A percentile compares a stretch with the other conserved stretches of the same genome.
Conservation (phyloP, 37 sponge, comb jelly and placozoan genomes). For the Beroe ovata region DNA sequence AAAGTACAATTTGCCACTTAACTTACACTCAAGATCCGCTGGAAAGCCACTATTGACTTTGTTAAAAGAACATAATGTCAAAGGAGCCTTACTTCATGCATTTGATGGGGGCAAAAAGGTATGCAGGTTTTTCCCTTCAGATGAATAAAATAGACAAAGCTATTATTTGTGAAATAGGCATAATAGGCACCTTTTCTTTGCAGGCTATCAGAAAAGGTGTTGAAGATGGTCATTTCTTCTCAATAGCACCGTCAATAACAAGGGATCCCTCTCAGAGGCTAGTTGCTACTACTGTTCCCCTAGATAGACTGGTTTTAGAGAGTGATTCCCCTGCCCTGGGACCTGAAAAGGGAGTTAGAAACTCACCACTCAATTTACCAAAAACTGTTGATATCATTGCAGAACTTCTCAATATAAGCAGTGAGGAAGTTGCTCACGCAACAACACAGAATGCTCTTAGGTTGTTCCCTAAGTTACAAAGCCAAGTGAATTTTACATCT, state of each 20-base stretch:
- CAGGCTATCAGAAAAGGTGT: slow-evolving; percentile 64
- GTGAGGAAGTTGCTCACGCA: slow-evolving; percentile 31
- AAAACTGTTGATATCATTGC: slow-evolving; percentile 24
- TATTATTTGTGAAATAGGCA: no score
- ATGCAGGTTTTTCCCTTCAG: not conserved
- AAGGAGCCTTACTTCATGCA: slow-evolving; percentile 67
- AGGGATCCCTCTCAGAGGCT: slow-evolving; percentile 62
- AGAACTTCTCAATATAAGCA: not conserved
- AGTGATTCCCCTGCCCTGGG: slow-evolving; percentile 70
- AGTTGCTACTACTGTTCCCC: slow-evolving; percentile 63
- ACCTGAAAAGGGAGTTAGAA: slow-evolving; percentile 55
- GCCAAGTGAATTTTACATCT: not conserved
- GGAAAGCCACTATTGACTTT: slow-evolving; percentile 58
- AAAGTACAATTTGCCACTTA: slow-evolving; percentile 45
- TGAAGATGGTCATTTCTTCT: slow-evolving; percentile 68
- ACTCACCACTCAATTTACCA: slow-evolving; percentile 52
- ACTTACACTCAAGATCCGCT: slow-evolving; percentile 69
- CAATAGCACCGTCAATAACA: slow-evolving; percentile 64
- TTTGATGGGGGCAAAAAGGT: slow-evolving; percentile 68
- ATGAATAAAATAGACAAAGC: not conserved
- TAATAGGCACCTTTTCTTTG: no score
- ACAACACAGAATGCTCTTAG: slow-evolving; percentile 68
- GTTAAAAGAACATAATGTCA: slow-evolving; percentile 12
- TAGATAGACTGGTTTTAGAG: slow-evolving; percentile 65
- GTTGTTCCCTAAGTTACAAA: slow-evolving; percentile 61